These are phyloP conservation scores for Drosophila neocordata DNA, from an alignment of 1,140 invertebrate species.

Conservation along the genomic window DNA sequence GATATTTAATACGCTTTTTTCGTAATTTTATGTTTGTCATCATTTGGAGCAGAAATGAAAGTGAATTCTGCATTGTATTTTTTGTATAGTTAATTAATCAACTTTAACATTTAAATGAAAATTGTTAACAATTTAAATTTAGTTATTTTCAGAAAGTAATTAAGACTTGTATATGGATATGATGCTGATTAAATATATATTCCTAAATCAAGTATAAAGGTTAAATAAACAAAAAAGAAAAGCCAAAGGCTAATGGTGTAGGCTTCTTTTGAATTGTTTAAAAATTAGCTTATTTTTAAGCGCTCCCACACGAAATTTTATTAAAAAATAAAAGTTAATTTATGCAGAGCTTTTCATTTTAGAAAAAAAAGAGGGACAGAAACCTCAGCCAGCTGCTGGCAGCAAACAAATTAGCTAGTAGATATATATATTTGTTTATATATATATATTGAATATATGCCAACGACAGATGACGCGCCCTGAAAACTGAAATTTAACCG, in stretches of 20 bases:
- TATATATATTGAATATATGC: conserved; percentile 78
- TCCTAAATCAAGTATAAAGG: too few species aligned
- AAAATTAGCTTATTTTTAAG: conserved; percentile 33
- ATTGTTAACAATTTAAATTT: too few species aligned
- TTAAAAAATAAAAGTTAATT: conserved; percentile 48
- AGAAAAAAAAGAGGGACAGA: conserved; percentile 12
- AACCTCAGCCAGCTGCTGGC: conserved; percentile 37
- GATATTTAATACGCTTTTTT: not conserved
- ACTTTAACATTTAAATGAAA: conserved; percentile 7
- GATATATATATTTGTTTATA: conserved; percentile 44
- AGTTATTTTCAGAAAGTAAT: too few species aligned
- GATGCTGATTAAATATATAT: conserved; percentile 6
- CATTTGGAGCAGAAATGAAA: conserved; percentile 7
- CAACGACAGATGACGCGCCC: conserved; percentile 68
- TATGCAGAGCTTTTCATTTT: conserved; percentile 39
- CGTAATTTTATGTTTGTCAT: conserved; percentile 4
- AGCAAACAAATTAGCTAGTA: conserved; percentile 74
- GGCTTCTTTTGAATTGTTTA: conserved; percentile 38
- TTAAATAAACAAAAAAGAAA: too few species aligned
- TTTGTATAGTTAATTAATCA: not conserved
- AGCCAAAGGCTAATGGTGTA: not conserved
- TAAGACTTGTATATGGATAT: too few species aligned
- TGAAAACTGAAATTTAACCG: conserved; percentile 47
- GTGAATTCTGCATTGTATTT: not conserved
- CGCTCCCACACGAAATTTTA: conserved; percentile 27